Evolutionary conservation across 2,797 vertebrate genomes (phyloP).

Genomic region (Bufotes viridis): DNA sequence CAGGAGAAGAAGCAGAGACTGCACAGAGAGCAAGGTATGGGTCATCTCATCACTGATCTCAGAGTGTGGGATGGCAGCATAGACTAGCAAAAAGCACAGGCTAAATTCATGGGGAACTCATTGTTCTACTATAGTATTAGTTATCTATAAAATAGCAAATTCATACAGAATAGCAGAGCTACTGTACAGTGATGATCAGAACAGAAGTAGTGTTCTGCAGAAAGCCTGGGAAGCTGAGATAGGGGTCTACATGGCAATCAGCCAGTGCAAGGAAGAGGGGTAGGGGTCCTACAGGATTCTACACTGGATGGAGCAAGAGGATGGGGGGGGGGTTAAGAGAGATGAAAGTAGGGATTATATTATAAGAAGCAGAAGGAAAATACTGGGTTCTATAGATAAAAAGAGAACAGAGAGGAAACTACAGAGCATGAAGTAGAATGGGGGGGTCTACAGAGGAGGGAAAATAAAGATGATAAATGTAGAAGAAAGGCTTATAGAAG

Average conservation of each 20-base stretch:
- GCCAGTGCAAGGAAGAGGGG: neutral
- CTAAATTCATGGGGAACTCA: neutral
- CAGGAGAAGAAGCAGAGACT: constrained; percentile 5
- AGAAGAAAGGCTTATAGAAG: neutral
- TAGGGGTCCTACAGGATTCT: neutral
- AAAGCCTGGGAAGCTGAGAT: neutral
- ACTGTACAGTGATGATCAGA: neutral
- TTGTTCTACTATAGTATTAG: neutral
- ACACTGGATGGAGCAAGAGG: neutral
- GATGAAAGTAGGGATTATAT: neutral
- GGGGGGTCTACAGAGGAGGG: neutral
- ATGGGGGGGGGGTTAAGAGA: neutral
- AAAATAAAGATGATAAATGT: neutral
- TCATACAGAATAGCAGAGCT: neutral
- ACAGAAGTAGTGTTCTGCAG: neutral
- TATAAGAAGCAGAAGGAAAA: neutral
- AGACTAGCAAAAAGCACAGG: neutral
- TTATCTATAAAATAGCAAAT: neutral
- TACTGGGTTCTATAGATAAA: neutral
- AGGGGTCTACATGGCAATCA: neutral
- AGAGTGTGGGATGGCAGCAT: neutral
- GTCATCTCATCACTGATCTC: neutral
- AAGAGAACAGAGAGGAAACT: neutral
- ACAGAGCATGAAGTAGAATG: neutral
- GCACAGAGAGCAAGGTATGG: constrained; percentile 35